Base-by-base conservation (phyloP, 2,113 vertebrate species). In the Anas platyrhynchos region DNA sequence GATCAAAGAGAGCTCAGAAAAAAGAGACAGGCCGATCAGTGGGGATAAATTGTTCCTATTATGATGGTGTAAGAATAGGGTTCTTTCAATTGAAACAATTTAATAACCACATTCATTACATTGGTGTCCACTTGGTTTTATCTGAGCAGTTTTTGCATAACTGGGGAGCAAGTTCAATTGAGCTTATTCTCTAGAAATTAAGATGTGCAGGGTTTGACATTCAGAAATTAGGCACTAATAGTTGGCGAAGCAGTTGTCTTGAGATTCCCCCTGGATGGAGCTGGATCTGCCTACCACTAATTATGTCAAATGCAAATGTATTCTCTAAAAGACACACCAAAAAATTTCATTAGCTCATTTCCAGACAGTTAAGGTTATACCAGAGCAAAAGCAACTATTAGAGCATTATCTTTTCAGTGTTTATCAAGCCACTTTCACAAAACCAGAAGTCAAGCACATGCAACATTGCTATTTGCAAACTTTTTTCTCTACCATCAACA, bases 41-140 rank as follows among this genome's bases (percentile, higher is more conserved):
- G 98, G 99, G 99, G 99, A 99, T 99, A 99, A 99, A 99, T 99
- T 99, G 99, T 99, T 99, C 99, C 98, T 98, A 99, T 99, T 99
- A 99, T 99, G 99, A 99, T 98, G 98, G 98, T 98, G 98, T 98
- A 99, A 99, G 99, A 99, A 99, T 99, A 98, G 99, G 98, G 98
- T 98, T 99, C 98, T 99, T 99, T 99, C 99, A 98, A 98, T 99
- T 99, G 99, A 99, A 99, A 99, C 99, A 99, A 99, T 99, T 99
- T 99, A 99, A 99, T 99, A 99, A 99, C 99, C 98, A 98, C 99
- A 99, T 99, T 99, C 99, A 99, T 99, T 99, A 99, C 98, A 98
- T 97, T 98, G 98, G 97, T 99, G 99, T 99, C 99, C 99, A 98
- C 97, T 98, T 97, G 97, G 97, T 98, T 98, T 98, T 98, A 98